phyloP scores from a whole-genome alignment of 2,888 invertebrate species.

The Gerris lacustris region DNA sequence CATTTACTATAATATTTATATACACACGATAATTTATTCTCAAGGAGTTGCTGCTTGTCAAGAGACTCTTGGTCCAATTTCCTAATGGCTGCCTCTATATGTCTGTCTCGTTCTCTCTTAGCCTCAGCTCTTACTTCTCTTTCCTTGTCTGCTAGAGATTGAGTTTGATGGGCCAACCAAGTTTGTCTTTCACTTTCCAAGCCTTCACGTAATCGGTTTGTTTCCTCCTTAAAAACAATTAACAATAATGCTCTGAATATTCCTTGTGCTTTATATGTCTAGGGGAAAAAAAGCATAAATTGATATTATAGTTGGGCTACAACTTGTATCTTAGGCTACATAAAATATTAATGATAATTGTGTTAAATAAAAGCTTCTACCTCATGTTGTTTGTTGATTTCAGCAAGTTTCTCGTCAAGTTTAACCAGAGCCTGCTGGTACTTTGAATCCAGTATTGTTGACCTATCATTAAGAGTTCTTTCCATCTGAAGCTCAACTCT shows the following conservation, averaged over 20 bases:
- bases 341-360: no score
- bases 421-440: conserved; percentile 28
- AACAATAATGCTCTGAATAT: not conserved
- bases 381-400: conserved; percentile 23
- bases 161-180: conserved; percentile 51
- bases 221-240: conserved; percentile 37
- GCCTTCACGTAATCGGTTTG: conserved; percentile 47
- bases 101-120: conserved; percentile 60
- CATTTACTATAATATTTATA: not conserved
- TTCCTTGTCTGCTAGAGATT: conserved; percentile 52
- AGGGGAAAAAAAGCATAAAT: no score
- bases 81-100: conserved; percentile 61
- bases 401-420: conserved; percentile 23
- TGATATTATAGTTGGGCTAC: no score
- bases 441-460: conserved; percentile 29
- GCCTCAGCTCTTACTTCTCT: conserved; percentile 54
- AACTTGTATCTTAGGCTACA: no score
- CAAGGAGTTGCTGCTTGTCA: conserved; percentile 50
- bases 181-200: conserved; percentile 49
- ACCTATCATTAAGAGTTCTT: conserved; percentile 29
- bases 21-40: conserved; percentile 39
- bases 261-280: no score
- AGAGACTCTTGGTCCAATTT: conserved; percentile 55
- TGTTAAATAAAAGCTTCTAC: conserved; percentile 5
- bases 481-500: conserved; percentile 34